Evolutionary conservation across 64 coral and sea anemone genomes (phyloP).

Genomic region (Platygyra sinensis): DNA sequence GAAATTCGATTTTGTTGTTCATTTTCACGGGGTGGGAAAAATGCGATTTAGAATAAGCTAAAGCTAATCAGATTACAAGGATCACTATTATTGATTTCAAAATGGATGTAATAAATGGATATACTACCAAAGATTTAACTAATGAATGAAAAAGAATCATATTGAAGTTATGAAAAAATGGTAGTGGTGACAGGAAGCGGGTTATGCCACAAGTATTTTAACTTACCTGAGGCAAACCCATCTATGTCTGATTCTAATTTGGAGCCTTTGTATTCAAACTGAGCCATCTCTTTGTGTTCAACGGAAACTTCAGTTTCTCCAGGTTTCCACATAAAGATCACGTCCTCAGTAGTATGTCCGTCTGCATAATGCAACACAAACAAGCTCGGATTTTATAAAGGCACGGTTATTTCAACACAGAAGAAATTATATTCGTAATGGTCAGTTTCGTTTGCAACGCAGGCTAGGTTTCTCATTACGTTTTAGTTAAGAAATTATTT

Average conservation of each 20-base stretch:
- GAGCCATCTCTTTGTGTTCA: constrained; percentile 57
- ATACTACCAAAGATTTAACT: not conserved
- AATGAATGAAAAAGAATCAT: not conserved
- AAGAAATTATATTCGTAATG: too few relatives aligned
- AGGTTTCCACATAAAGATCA: constrained; percentile 44
- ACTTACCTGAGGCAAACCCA: not conserved
- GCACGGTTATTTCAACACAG: too few relatives aligned
- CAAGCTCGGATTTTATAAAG: not conserved
- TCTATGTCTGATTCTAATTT: not conserved
- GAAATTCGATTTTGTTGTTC: too few relatives aligned
- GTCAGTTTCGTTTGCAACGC: too few relatives aligned
- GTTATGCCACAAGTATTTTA: not conserved
- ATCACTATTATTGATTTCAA: too few relatives aligned
- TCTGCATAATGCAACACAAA: not conserved
- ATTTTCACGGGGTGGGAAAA: too few relatives aligned
- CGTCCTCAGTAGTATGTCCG: constrained; percentile 22
- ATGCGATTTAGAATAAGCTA: too few relatives aligned
- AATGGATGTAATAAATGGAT: not conserved
- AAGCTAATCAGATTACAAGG: too few relatives aligned
- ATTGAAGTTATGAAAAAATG: too few relatives aligned
- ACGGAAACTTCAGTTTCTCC: constrained; percentile 22
- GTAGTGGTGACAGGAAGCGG: not conserved
- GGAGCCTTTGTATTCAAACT: constrained; percentile 64
- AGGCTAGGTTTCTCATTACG: too few relatives aligned
- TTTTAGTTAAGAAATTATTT: too few relatives aligned